Percentiles rank a stretch among this genome's conserved stretches.
Conservation (phyloP, 2,888 invertebrate genomes). For the Catocala nupta region DNA sequence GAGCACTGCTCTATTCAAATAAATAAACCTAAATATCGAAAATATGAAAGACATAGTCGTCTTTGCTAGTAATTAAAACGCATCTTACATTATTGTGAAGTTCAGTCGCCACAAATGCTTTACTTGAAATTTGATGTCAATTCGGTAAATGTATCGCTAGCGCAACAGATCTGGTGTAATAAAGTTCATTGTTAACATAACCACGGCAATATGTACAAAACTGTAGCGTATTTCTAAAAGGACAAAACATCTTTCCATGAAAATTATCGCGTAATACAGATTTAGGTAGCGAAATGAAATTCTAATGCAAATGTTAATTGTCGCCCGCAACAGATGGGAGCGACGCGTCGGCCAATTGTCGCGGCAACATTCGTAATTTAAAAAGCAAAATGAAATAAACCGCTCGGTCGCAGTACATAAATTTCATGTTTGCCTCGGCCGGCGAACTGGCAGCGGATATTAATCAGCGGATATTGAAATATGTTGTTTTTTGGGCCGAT, state of each 20-base stretch:
- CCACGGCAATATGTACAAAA: neutral
- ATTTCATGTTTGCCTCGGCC: conserved; percentile 85
- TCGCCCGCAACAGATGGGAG: conserved; percentile 81
- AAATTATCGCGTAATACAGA: conserved; percentile 50
- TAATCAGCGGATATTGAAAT: conserved; percentile 88
- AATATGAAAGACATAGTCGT: too few relatives aligned
- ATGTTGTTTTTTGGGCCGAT: conserved; percentile 86
- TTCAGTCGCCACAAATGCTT: too few relatives aligned
- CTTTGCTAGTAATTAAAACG: too few relatives aligned
- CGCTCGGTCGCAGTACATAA: conserved; percentile 85
- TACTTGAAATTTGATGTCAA: too few relatives aligned
- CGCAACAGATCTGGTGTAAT: too few relatives aligned
- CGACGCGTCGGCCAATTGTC: conserved; percentile 82
- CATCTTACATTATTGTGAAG: too few relatives aligned
- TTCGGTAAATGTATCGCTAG: too few relatives aligned
- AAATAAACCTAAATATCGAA: too few relatives aligned
- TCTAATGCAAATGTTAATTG: conserved; percentile 82
- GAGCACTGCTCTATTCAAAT: too few relatives aligned
- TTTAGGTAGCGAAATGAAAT: conserved; percentile 59
- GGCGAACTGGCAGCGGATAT: conserved; percentile 85
- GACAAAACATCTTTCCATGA: conserved; percentile 23
- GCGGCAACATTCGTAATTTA: conserved; percentile 85
- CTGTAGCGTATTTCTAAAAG: conserved; percentile 27
- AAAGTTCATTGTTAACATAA: neutral
- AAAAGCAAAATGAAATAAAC: conserved; percentile 86